phyloP scores from a whole-genome alignment of 2,113 vertebrate species.

The Embiotoca jacksoni region DNA sequence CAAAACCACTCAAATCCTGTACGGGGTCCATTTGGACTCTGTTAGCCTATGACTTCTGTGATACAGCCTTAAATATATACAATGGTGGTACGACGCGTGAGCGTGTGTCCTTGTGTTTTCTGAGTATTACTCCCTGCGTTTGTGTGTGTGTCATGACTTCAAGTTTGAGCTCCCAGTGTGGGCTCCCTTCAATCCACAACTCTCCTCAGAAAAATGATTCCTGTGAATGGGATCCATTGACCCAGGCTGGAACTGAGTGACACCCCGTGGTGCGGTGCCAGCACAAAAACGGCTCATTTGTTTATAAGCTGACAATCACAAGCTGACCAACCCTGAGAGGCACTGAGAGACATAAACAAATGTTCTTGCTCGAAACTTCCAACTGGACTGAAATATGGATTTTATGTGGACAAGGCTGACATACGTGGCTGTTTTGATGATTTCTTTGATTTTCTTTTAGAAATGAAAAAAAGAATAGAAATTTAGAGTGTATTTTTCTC shows the following conservation, averaged over 20 bases:
- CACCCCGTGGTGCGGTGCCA: conserved; percentile 61
- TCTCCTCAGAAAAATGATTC: conserved; percentile 34
- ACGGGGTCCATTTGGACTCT: conserved; percentile 2
- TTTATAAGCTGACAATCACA: conserved; percentile 78
- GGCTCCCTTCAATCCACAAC: conserved; percentile 66
- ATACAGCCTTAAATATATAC: neutral
- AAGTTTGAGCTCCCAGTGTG: conserved; percentile 52
- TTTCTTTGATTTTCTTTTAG: neutral
- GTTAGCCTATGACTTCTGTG: neutral
- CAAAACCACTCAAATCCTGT: conserved; percentile 12
- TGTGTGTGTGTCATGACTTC: conserved; percentile 35
- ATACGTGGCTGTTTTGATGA: neutral
- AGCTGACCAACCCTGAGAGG: conserved; percentile 23
- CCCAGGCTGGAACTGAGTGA: conserved; percentile 60
- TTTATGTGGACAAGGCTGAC: conserved; percentile 32
- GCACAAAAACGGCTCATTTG: conserved; percentile 66
- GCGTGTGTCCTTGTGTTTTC: conserved; percentile 22
- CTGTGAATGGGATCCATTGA: conserved; percentile 76
- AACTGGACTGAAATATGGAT: conserved; percentile 37
- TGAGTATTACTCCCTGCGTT: conserved; percentile 18
- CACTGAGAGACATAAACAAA: conserved; percentile 46
- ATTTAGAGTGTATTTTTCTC: neutral
- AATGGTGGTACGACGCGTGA: neutral
- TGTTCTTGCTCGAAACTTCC: conserved; percentile 44
- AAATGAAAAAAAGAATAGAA: neutral